These are phyloP conservation scores for Drosophila nikananu DNA, from an alignment of 1,140 invertebrate species.

Conservation along the genomic window DNA sequence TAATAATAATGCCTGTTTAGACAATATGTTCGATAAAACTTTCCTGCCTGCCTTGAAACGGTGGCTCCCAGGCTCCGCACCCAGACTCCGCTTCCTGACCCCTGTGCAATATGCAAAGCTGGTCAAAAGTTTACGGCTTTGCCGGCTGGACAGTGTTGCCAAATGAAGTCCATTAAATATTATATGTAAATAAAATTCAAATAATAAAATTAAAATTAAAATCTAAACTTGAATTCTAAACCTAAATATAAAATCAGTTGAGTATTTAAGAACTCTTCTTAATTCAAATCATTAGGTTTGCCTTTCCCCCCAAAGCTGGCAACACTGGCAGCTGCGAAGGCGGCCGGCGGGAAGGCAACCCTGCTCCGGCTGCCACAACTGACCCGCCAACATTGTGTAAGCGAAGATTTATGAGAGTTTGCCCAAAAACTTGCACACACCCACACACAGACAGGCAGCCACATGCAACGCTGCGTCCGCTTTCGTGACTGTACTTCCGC, in stretches of 20 bases:
- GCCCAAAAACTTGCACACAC: conserved; percentile 59
- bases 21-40: conserved; percentile 81
- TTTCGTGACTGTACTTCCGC: conserved; percentile 74
- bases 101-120: conserved; percentile 46
- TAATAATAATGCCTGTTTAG: conserved; percentile 65
- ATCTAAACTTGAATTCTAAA: neutral
- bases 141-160: conserved; percentile 8
- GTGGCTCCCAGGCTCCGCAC: neutral
- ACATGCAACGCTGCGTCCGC: conserved; percentile 43
- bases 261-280: neutral
- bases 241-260: neutral
- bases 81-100: neutral
- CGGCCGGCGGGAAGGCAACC: neutral
- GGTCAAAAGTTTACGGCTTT: conserved; percentile 50
- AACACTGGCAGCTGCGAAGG: conserved; percentile 21
- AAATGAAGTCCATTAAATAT: too few species aligned
- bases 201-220: neutral
- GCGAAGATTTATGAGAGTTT: conserved; percentile 82
- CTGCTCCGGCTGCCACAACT: conserved; percentile 42
- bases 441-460: conserved; percentile 5
- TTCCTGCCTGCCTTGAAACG: conserved; percentile 33
- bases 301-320: neutral
- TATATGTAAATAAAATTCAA: neutral
- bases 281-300: neutral
- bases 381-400: conserved; percentile 84